A percentile compares a stretch with the other conserved stretches of the same genome.
These are phyloP conservation scores for Protonibea diacanthus DNA, from an alignment of 2,797 vertebrate genomes.

Conservation along the genomic window DNA sequence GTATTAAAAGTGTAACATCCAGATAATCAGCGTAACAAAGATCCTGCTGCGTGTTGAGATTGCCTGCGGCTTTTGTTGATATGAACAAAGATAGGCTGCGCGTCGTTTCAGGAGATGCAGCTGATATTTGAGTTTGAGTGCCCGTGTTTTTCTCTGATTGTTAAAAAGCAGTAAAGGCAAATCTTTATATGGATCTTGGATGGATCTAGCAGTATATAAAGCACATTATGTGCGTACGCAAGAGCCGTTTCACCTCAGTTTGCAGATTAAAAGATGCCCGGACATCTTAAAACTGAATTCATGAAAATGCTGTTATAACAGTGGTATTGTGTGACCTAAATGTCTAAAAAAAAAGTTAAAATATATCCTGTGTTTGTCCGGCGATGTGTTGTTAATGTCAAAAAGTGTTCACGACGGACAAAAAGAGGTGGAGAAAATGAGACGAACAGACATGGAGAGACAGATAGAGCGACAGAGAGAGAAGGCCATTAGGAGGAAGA, in stretches of 20 bases:
- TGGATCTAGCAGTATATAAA: not conserved
- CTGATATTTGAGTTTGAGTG: conserved; percentile 17
- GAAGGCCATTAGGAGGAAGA: conserved; percentile 19
- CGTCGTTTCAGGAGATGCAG: conserved; percentile 14
- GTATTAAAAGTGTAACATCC: conserved; percentile 36
- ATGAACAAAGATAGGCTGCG: conserved; percentile 52
- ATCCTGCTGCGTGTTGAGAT: conserved; percentile 14
- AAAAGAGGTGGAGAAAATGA: conserved; percentile 14
- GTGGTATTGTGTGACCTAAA: too few species aligned
- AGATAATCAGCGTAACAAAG: conserved; percentile 46
- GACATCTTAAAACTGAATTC: not conserved
- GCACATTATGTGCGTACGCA: not conserved
- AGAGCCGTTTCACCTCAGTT: not conserved
- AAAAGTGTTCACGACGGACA: conserved; percentile 5
- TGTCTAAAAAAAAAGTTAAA: not conserved
- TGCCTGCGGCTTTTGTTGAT: conserved; percentile 51
- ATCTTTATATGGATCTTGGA: not conserved
- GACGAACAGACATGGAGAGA: not conserved
- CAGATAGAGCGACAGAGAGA: not conserved
- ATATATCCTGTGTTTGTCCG: not conserved
- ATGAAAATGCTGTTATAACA: not conserved
- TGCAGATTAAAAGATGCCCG: not conserved
- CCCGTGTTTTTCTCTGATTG: not conserved
- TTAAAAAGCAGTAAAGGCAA: conserved; percentile 6
- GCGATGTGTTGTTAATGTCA: not conserved